Conservation (phyloP, 2,888 invertebrate genomes). For the Brachyptera putata region DNA sequence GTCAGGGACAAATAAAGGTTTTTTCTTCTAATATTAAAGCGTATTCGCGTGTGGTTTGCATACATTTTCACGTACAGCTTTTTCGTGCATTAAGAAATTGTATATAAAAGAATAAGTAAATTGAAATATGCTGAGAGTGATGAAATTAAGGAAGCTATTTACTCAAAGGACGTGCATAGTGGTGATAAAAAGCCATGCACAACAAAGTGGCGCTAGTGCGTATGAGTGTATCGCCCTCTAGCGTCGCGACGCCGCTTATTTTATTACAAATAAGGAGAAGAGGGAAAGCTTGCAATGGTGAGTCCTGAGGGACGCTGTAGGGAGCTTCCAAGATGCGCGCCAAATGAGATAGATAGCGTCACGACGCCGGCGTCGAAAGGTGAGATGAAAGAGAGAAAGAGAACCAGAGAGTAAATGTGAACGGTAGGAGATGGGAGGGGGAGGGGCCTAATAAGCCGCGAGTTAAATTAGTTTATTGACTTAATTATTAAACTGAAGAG, state of each 20-base stretch:
- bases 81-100: too few relatives aligned
- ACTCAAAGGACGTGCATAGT: too few relatives aligned
- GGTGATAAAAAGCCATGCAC: too few relatives aligned
- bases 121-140: too few relatives aligned
- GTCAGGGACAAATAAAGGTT: too few relatives aligned
- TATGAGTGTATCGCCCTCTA: neutral
- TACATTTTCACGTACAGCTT: too few relatives aligned
- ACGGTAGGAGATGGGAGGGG: neutral
- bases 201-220: neutral
- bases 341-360: conserved; percentile 20
- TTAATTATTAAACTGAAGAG: neutral
- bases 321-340: neutral
- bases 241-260: conserved; percentile 27
- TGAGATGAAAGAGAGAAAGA: neutral
- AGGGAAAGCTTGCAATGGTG: neutral
- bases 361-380: neutral
- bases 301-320: neutral
- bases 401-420: neutral
- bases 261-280: conserved; percentile 26
- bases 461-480: conserved; percentile 14
- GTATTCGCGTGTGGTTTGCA: too few relatives aligned
- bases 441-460: neutral
- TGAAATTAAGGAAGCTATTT: too few relatives aligned
- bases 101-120: too few relatives aligned
- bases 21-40: too few relatives aligned